Evolutionary conservation across 2,888 invertebrate species (phyloP).

Genomic region (Phyllotreta cruciferae): DNA sequence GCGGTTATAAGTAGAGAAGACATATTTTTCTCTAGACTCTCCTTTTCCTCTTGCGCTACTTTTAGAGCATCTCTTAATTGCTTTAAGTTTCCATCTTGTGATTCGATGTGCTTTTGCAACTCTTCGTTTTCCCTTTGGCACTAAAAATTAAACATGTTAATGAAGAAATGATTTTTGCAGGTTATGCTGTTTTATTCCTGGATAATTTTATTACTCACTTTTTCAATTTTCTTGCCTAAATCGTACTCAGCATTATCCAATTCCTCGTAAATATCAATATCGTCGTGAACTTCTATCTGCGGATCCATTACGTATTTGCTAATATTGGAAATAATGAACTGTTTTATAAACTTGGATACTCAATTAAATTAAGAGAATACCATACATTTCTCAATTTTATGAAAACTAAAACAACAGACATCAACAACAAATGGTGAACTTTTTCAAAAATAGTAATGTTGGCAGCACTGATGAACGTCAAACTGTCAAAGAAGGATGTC

Average conservation of each 20-base stretch:
- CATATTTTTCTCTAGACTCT: conserved; percentile 58
- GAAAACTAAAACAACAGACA: background rate
- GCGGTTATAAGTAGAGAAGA: conserved; percentile 62
- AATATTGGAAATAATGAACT: no score
- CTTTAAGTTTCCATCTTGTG: conserved; percentile 26
- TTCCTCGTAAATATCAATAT: conserved; percentile 21
- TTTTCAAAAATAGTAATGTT: conserved; percentile 4
- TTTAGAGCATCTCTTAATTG: conserved; percentile 44
- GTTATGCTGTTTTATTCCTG: no score
- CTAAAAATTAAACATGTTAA: conserved; percentile 47
- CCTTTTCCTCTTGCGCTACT: conserved; percentile 51
- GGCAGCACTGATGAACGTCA: conserved; percentile 8
- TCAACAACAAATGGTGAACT: conserved; percentile 7
- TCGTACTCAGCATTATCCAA: conserved; percentile 21
- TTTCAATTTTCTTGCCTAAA: conserved; percentile 35
- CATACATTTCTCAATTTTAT: background rate
- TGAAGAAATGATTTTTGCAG: conserved; percentile 4
- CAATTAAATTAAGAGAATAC: no score
- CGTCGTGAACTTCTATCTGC: background rate
- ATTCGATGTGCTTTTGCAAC: conserved; percentile 24
- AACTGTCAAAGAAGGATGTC: conserved; percentile 2
- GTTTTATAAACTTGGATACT: no score
- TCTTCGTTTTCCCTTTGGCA: conserved; percentile 47
- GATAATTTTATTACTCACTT: conserved; percentile 41
- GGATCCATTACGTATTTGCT: no score